Percentiles rank a stretch among this genome's conserved stretches.
phyloP scores from a whole-genome alignment of 2,797 vertebrate species.

The Myotis myotis region DNA sequence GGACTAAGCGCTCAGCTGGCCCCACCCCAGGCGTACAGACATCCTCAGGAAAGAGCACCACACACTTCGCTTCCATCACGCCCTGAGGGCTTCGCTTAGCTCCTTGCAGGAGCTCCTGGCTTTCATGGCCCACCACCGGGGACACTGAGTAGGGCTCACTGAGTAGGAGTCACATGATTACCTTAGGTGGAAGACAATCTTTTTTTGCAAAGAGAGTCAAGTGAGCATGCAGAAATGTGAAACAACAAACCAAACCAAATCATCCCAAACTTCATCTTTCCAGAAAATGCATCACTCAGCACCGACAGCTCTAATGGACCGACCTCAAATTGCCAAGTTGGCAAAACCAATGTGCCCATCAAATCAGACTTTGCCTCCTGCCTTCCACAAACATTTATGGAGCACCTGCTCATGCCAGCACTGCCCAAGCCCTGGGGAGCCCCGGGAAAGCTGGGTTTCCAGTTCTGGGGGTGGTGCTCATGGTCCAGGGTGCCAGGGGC shows the following conservation, averaged over 20 bases:
- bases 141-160: not conserved
- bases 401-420: not conserved
- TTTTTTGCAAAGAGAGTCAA: not conserved
- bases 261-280: not conserved
- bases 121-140: not conserved
- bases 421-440: not conserved
- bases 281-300: not conserved
- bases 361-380: conserved; percentile 30
- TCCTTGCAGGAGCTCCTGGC: not conserved
- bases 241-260: not conserved
- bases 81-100: not conserved
- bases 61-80: accelerated
- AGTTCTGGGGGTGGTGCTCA: not conserved
- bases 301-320: accelerated
- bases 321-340: not conserved
- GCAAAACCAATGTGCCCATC: not conserved
- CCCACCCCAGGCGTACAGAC: not conserved
- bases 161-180: not conserved
- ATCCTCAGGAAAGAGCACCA: accelerated
- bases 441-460: not conserved
- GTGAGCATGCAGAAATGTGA: not conserved
- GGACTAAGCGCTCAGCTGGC: not conserved
- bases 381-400: not conserved
- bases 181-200: not conserved
- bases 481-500: not conserved